Evolutionary conservation across 2,113 vertebrate species (phyloP), one percentile per base, ranked within the genome.

Genomic region (Toxotes chatareus): DNA sequence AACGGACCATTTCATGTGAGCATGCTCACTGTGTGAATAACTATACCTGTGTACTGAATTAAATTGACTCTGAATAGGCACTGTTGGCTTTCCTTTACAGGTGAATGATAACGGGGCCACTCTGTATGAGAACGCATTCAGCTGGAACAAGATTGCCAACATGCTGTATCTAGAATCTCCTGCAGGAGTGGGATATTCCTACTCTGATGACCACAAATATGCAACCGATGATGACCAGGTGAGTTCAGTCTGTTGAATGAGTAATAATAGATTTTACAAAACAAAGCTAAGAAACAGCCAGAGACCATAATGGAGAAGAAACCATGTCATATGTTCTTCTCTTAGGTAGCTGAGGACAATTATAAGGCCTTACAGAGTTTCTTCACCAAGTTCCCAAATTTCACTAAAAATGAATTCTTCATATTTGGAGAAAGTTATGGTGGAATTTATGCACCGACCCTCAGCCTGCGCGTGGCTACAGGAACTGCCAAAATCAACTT

Each of bases 371-470:
- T 96, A 40, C 93, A 94, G 80, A 94, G 90, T 79, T 96, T 96
- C 89, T 96, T 95, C 63, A 21, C 19, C 59, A 96, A 95, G 79
- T 96, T 96, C 72, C 95, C 94, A n/a, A 93, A 88, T 72, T 96
- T 95, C 82, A 93, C 91, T 23, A 63, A 73, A 42, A 95, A 95
- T 23, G 93, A 96, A 13, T 95, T 96, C 81, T 96, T 93, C 69
- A 93, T 96, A 67, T 94, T 95, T 55, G 95, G 95, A n/a, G 95
- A 96, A 86, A 96, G 95, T 82, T 96, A 96, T 3, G 95, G 95
- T 7, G 95, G 95, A 1, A 91, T 96, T 46, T 96, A 96, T 21
- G 92, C 71, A 3, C 95, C 95, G 0, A 95, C 93, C 0, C 93
- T 96, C 42, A 95, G 94, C 73, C 81, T 94, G 49, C 88, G 67